A percentile compares a stretch with the other conserved stretches of the same genome.
These are phyloP conservation scores for Cyanoramphus novaezelandiae DNA, from an alignment of 2,113 vertebrate species.

Conservation along the genomic window DNA sequence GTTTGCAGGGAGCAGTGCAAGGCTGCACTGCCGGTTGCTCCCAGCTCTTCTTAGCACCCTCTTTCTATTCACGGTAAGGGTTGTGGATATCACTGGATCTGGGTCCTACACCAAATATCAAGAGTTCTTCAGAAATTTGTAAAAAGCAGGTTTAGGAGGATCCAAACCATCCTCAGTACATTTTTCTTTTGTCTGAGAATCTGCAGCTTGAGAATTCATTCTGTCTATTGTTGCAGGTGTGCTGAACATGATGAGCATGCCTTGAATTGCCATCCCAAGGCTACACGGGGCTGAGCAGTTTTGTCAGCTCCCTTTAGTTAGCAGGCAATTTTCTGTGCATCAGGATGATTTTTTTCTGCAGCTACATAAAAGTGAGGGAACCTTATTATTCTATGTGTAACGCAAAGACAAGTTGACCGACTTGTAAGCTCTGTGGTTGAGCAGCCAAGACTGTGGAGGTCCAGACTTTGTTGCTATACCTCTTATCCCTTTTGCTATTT, in stretches of 20 bases:
- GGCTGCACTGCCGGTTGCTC: rapidly evolving
- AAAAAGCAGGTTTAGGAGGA: background rate
- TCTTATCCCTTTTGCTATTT: background rate
- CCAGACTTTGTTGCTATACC: background rate
- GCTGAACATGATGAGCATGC: rapidly evolving
- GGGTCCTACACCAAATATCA: background rate
- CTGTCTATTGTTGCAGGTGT: too few relatives aligned
- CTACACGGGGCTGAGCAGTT: background rate
- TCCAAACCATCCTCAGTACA: background rate
- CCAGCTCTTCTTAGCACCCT: background rate
- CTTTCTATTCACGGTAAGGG: rapidly evolving
- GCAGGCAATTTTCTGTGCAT: background rate
- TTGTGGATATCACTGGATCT: too few relatives aligned
- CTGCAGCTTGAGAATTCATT: background rate
- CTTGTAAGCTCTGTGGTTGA: background rate
- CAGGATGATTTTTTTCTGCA: background rate
- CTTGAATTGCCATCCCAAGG: background rate
- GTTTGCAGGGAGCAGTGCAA: background rate
- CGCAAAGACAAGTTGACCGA: background rate
- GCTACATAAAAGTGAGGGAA: background rate
- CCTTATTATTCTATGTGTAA: background rate
- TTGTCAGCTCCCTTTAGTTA: background rate
- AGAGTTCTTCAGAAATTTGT: background rate
- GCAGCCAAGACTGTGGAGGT: background rate
- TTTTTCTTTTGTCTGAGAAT: background rate